These are phyloP conservation scores for Mesochorus sp. DNA, from an alignment of 2,888 invertebrate species.

Conservation along the genomic window DNA sequence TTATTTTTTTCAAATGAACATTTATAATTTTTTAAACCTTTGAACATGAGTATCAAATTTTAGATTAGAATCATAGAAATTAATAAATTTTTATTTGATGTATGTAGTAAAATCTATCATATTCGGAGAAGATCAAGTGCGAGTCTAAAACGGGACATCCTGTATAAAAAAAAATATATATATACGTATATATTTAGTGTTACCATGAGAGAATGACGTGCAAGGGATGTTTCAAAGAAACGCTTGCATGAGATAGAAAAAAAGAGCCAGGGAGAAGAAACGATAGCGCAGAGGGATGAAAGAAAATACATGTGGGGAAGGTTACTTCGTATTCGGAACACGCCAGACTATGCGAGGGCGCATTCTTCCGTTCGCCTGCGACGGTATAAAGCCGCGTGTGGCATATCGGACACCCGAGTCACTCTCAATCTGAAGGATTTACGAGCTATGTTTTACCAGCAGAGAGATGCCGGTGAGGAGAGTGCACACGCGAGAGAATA, in stretches of 20 bases:
- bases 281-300: neutral
- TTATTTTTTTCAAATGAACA: too few relatives aligned
- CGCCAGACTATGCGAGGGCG: constrained; percentile 56
- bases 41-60: too few relatives aligned
- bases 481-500: constrained; percentile 23
- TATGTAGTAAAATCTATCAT: too few relatives aligned
- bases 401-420: constrained; percentile 71
- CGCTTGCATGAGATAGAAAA: constrained; percentile 11
- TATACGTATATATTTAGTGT: too few relatives aligned
- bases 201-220: neutral
- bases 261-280: neutral
- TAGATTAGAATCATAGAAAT: neutral
- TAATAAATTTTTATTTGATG: too few relatives aligned
- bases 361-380: constrained; percentile 64
- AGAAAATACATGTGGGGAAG: neutral
- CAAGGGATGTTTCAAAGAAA: constrained; percentile 15
- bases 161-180: too few relatives aligned
- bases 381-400: constrained; percentile 61
- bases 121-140: too few relatives aligned
- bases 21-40: too few relatives aligned
- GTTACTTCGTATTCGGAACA: constrained; percentile 69
- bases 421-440: constrained; percentile 73
- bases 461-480: constrained; percentile 11
- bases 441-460: constrained; percentile 62
- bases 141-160: too few relatives aligned